phyloP scores from a whole-genome alignment of 2,888 invertebrate genomes.

The Drosophila atripex region DNA sequence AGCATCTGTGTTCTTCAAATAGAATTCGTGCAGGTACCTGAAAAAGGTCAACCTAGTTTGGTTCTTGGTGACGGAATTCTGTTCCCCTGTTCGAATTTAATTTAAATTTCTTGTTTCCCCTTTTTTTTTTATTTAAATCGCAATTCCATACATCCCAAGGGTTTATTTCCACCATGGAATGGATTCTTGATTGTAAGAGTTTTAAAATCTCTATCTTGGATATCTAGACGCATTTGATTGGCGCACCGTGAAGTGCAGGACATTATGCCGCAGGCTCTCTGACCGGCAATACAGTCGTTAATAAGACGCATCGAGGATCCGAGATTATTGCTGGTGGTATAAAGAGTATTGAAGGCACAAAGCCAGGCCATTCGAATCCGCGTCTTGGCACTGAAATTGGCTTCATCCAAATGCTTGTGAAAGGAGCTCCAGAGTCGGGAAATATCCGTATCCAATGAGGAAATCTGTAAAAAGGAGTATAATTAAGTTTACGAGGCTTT shows the following conservation, averaged over 20 bases:
- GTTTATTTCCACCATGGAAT: conserved; percentile 39
- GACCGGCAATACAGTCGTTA: conserved; percentile 40
- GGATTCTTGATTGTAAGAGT: conserved; percentile 53
- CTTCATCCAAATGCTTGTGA: conserved; percentile 7
- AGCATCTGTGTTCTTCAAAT: conserved; percentile 24
- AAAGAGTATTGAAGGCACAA: conserved; percentile 45
- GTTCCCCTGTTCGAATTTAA: conserved; percentile 20
- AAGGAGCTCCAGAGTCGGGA: conserved; percentile 2
- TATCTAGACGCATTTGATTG: conserved; percentile 43
- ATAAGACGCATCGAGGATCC: conserved; percentile 24
- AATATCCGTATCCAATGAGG: conserved; percentile 2
- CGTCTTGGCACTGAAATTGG: conserved; percentile 9
- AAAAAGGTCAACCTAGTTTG: background rate
- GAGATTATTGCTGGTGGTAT: conserved; percentile 28
- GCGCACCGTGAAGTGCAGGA: conserved; percentile 21
- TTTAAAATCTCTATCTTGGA: conserved; percentile 27
- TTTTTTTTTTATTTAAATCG: conserved; percentile 27
- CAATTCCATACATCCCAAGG: conserved; percentile 47
- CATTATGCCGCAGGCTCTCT: conserved; percentile 1
- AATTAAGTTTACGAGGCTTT: background rate
- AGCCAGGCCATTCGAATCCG: conserved; percentile 48
- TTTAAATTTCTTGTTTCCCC: background rate
- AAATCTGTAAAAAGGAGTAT: background rate
- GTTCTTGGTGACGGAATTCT: conserved; percentile 8
- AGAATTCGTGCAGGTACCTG: conserved; percentile 30